Evolutionary conservation across 2,797 vertebrate genomes (phyloP), one percentile per base, ranked within the genome.

Genomic region (Smutsia gigantea): DNA sequence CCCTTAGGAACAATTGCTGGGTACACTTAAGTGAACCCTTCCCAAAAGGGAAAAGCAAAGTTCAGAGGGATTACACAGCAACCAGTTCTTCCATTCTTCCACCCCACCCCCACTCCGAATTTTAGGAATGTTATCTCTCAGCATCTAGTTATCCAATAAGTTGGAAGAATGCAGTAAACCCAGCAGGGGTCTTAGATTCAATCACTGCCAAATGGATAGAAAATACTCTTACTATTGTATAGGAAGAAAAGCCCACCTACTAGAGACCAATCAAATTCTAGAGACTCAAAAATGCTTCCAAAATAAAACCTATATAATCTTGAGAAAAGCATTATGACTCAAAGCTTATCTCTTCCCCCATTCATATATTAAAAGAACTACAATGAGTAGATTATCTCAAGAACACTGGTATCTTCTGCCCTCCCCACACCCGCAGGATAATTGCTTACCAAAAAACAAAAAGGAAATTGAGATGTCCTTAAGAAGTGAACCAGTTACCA

Each of bases 111-210:
- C 97, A 98, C 97, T 94, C 98, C 98, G 97, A 98, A 98, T 98
- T 98, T 98, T 98, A 98, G 98, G 98, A 99, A 99, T 99, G 99
- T 99, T 99, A 98, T 99, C 98, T 99, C 98, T 98, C 98, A 98
- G 98, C 98, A 98, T 99, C 98, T 98, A 98, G 98, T 98, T 98
- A 99, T 98, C 98, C 98, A 99, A 98, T 99, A 98, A 99, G 98
- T 98, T 98, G 98, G 97, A 98, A 98, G 98, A 99, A 99, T 98
- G 98, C 98, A 98, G 98, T 98, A 98, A 99, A 98, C 98, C 98
- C 98, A 98, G 98, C 98, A 98, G 98, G 98, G 98, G 98, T 97
- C 98, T 96, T 98, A 98, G 98, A 98, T 97, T 98, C 98, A 98
- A 98, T 98, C 98, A 98, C 97, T 95, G 98, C 98, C 98, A 98